Base-by-base conservation (phyloP, 2,113 vertebrate genomes). In the Campylorhamphus procurvoides region DNA sequence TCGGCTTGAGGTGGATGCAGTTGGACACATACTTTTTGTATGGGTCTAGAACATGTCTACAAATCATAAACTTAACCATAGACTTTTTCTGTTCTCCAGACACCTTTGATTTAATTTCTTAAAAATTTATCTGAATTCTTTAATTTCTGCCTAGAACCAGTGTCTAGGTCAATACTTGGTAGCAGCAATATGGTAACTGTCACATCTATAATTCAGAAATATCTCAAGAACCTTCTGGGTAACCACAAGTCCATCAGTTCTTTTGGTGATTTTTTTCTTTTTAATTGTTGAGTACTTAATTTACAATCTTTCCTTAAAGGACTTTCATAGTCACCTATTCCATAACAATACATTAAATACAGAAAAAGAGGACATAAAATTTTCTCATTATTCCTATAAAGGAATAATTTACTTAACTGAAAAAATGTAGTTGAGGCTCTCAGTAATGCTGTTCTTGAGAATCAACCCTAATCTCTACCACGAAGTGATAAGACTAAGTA, bases 401-500 rank as follows among this genome's bases (percentile, higher is more conserved):
- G 37, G 77, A 92, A 76, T 90, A 93, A 64, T 93, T 81, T 93
- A n/a, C 47, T 96, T 97, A 95, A 93, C 50, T 60, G 49, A 14
- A 84, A 81, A 86, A 75, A 75, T 14, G 18, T 63, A 68, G 23
- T 77, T 56, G 31, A 89, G 50, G 49, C 83, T 91, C 55, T n/a
- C 93, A 87, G 42, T 79, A 91, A 80, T 74, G 33, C 49, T 64
- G 35, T 91, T 96, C 69, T 95, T 89, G 84, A 79, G 90, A 88
- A 95, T 84, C 2, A 5, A 69, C 78, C 66, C 39, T 79, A 89
- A 84, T 96, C 96, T 91, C 77, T 37, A 82, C 77, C 60, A 33
- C 60, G 77, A 93, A 96, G 56, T 44, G 58, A 94, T 96, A 97
- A 96, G 95, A 56, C 75, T 97, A 97, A 97, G 83, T 18, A 90